Evolutionary conservation across 1,140 invertebrate genomes (phyloP).

Genomic region (Cyclina sinensis): DNA sequence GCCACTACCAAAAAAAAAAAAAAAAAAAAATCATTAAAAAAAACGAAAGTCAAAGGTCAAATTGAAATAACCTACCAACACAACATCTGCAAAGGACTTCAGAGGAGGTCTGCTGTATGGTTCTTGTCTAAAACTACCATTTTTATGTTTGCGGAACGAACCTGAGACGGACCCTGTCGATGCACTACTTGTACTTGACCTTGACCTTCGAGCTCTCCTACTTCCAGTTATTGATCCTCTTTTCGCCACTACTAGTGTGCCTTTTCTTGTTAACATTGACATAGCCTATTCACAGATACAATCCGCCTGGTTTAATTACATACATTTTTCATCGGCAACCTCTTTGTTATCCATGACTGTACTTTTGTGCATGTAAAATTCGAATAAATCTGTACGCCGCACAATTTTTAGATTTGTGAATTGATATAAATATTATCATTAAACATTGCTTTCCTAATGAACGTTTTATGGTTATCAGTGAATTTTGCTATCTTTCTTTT

Average conservation of each 20-base stretch:
- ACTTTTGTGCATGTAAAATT: too few species aligned
- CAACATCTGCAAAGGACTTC: slow-evolving; percentile 28
- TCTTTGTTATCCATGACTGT: too few species aligned
- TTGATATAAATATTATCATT: not conserved
- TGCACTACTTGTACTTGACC: not conserved
- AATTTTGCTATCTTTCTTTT: too few species aligned
- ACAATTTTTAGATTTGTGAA: not conserved
- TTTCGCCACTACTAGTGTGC: slow-evolving; percentile 22
- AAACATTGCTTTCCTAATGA: not conserved
- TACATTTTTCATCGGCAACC: too few species aligned
- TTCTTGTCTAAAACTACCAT: not conserved
- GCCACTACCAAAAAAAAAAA: too few species aligned
- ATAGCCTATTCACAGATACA: not conserved
- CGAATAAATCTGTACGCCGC: not conserved
- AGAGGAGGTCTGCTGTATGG: not conserved
- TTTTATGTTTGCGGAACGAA: not conserved
- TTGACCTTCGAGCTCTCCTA: not conserved
- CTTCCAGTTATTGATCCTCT: not conserved
- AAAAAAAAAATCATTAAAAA: too few species aligned
- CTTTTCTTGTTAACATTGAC: slow-evolving; percentile 39
- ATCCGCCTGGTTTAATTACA: too few species aligned
- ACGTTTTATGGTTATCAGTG: too few species aligned
- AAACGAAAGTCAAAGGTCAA: too few species aligned
- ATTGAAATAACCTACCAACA: too few species aligned
- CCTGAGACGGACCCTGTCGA: not conserved